Evolutionary conservation across 1,140 invertebrate species (phyloP), one percentile per base, ranked within the genome.

Genomic region (Eumaeus atala): DNA sequence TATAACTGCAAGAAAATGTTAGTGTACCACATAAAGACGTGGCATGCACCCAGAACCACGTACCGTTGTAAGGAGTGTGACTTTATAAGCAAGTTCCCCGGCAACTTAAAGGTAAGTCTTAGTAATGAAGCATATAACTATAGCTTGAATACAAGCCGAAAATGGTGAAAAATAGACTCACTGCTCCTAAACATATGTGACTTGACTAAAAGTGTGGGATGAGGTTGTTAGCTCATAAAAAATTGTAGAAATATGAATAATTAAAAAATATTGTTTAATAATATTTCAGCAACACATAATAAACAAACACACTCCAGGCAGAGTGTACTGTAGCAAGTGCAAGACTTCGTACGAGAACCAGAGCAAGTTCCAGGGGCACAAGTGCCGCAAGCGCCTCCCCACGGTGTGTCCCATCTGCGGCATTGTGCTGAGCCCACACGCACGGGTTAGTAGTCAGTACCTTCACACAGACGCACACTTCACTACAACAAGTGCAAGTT

Each of bases 1-100:
- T 76, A 58, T 38, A 47, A 44, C 4, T 59, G 21, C 14, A 69
- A 66, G 54, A 1, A 51, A 17, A 34, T 52, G 8, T 40, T 12
- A 1, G 10, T 12, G n/a, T 40, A 40, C 12, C 38, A 40, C 11
- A 40, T 14, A 40, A n/a, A 40, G 14, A n/a, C n/a, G 10, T 12
- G 14, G 7, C 38, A 40, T 12, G 38, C 10, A 4, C n/a, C n/a
- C 11, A n/a, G 11, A 4, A 40, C 3, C 3, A 40, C 14, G 38
- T 40, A 12, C n/a, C 14, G 8, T n/a, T 40, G 38, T 14, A 6
- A 40, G 3, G 11, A 40, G 8, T 40, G 38, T 14, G 38, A 40
- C 2, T 40, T 12, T 12, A 40, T 8, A n/a, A n/a, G 14, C 14
- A 14, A 12, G 7, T 40, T 40, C 14, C n/a, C 38, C 2, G 14